phyloP scores from a whole-genome alignment of 2,888 invertebrate species.

The Drosophila rubida region DNA sequence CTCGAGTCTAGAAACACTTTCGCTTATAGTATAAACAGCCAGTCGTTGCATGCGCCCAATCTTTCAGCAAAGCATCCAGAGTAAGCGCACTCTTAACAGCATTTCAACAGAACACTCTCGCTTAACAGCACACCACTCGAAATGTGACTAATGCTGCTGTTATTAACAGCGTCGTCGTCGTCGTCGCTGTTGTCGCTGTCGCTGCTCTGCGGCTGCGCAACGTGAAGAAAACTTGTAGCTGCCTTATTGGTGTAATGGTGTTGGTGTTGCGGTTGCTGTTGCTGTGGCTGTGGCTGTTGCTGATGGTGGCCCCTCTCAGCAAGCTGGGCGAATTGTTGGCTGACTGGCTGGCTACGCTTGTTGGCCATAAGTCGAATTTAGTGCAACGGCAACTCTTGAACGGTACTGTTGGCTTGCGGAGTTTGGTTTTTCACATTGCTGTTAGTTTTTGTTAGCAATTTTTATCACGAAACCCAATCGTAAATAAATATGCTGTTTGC shows the following conservation, averaged over 20 bases:
- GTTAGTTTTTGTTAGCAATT: slow-evolving; percentile 22
- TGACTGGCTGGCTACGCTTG: slow-evolving; percentile 51
- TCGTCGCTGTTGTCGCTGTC: slow-evolving; percentile 3
- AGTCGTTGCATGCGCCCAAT: background rate
- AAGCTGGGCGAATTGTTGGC: slow-evolving; percentile 18
- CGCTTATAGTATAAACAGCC: background rate
- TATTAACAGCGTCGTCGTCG: slow-evolving; percentile 4
- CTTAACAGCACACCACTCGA: background rate
- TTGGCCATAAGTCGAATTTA: slow-evolving; percentile 80
- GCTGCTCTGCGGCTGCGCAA: slow-evolving; percentile 68
- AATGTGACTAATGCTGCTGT: background rate
- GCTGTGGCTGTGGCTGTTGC: background rate
- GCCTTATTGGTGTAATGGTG: slow-evolving; percentile 36
- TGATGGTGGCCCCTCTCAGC: slow-evolving; percentile 14
- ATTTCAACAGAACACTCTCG: background rate
- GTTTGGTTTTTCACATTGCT: slow-evolving; percentile 30
- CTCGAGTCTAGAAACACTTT: background rate
- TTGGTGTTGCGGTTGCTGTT: background rate
- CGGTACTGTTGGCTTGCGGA: slow-evolving; percentile 83
- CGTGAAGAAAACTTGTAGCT: slow-evolving; percentile 39
- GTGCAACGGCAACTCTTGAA: slow-evolving; percentile 85
- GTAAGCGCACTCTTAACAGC: background rate
- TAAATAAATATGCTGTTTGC: slow-evolving; percentile 11
- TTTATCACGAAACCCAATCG: background rate
- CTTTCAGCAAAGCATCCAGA: background rate